A percentile compares a stretch with the other conserved stretches of the same genome.
Evolutionary conservation across 2,888 invertebrate genomes (phyloP).

Genomic region (Hemaris fuciformis): DNA sequence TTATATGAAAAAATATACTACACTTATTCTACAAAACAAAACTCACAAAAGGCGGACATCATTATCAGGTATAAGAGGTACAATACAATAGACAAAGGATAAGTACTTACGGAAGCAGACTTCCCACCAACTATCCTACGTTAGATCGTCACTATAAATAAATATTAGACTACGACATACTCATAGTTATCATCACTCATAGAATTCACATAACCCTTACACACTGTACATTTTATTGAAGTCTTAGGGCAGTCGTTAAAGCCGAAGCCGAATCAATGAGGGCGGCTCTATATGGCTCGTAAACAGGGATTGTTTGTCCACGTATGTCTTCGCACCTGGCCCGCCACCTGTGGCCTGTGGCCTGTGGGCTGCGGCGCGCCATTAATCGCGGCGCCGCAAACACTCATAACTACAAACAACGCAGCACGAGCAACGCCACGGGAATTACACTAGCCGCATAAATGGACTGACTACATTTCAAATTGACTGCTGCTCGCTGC

Average conservation of each 20-base stretch:
- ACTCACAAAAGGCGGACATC: no score
- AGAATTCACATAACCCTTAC: neutral
- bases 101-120: no score
- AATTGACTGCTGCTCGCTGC: neutral
- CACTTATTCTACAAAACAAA: no score
- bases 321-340: neutral
- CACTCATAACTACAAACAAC: neutral
- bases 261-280: neutral
- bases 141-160: no score
- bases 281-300: neutral
- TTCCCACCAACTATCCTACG: no score
- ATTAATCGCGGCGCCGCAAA: neutral
- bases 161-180: no score
- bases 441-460: neutral
- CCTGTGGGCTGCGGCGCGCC: no score
- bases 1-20: no score
- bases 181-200: no score
- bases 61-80: no score
- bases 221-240: neutral
- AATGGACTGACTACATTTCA: neutral
- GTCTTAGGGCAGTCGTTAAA: neutral
- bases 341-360: neutral
- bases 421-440: neutral
- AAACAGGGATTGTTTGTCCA: constrained; percentile 8
- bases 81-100: no score